Conservation (phyloP, 2,797 vertebrate species). For the Dryobates pubescens region DNA sequence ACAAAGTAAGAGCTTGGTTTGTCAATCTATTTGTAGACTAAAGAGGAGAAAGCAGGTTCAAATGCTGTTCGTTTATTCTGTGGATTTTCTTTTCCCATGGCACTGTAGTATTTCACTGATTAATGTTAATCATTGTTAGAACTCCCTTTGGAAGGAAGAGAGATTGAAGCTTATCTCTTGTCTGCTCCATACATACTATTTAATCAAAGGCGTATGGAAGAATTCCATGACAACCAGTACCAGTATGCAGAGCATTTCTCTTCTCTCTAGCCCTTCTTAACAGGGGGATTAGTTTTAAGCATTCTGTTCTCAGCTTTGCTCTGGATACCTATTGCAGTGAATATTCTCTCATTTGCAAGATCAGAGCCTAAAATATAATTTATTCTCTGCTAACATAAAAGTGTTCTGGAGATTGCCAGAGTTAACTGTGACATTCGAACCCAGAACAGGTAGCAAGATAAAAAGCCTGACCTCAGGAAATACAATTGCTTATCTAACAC, state of each 20-base stretch:
- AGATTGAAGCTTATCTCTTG: slow-evolving; percentile 1
- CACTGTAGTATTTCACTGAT: background rate
- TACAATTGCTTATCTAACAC: background rate
- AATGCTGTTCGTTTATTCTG: background rate
- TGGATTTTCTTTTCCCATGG: background rate
- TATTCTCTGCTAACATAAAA: background rate
- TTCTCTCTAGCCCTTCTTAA: background rate
- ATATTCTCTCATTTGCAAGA: background rate
- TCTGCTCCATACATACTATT: background rate
- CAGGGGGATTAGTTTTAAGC: background rate
- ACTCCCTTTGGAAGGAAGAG: background rate
- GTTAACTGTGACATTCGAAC: background rate
- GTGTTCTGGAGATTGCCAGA: background rate
- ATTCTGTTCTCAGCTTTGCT: background rate
- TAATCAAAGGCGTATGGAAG: background rate
- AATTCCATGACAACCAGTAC: background rate
- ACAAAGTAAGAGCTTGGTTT: background rate
- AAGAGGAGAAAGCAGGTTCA: background rate
- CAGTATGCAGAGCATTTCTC: background rate
- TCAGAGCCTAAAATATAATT: background rate
- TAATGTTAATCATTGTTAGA: background rate
- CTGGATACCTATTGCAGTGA: background rate
- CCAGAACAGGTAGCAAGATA: background rate
- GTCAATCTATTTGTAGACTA: background rate
- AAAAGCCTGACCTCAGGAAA: background rate